A percentile compares a stretch with the other conserved stretches of the same genome.
These are phyloP conservation scores for Epinephelus coioides DNA, from an alignment of 2,797 vertebrate genomes.

Conservation along the genomic window DNA sequence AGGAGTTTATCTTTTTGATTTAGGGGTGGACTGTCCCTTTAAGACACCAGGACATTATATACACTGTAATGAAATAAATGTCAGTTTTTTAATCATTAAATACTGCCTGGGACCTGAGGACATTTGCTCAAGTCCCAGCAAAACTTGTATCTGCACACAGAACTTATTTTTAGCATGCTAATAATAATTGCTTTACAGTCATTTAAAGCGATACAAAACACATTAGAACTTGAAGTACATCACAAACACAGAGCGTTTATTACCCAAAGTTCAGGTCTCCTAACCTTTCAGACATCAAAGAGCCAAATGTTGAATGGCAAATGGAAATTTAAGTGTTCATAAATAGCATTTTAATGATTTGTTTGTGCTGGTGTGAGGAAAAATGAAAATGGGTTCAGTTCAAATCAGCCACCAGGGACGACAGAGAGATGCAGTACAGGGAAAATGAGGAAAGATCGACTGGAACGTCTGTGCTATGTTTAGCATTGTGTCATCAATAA, in stretches of 20 bases:
- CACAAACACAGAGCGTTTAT: not conserved
- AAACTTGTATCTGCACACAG: not conserved
- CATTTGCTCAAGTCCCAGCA: not conserved
- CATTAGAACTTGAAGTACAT: not conserved
- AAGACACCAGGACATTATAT: not conserved
- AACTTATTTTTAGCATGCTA: not conserved
- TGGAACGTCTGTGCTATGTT: conserved; percentile 49
- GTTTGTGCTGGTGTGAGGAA: conserved; percentile 25
- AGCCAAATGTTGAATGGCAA: conserved; percentile 10
- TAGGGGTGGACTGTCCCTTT: too few relatives aligned
- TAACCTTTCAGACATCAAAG: conserved; percentile 10
- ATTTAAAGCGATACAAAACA: not conserved
- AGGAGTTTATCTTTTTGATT: too few relatives aligned
- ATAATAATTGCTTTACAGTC: not conserved
- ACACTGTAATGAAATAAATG: not conserved
- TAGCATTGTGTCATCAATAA: conserved; percentile 46
- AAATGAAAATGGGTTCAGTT: conserved; percentile 14
- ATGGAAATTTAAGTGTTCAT: conserved; percentile 17
- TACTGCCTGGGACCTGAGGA: not conserved
- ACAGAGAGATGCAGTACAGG: conserved; percentile 7
- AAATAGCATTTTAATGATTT: conserved; percentile 31
- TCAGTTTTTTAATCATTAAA: not conserved
- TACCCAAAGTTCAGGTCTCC: not conserved
- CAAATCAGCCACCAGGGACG: conserved; percentile 7
- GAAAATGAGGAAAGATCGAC: conserved; percentile 19